Percentiles rank a stretch among this genome's conserved stretches.
Conservation (phyloP, 2,888 invertebrate genomes). For the Melanargia galathea region DNA sequence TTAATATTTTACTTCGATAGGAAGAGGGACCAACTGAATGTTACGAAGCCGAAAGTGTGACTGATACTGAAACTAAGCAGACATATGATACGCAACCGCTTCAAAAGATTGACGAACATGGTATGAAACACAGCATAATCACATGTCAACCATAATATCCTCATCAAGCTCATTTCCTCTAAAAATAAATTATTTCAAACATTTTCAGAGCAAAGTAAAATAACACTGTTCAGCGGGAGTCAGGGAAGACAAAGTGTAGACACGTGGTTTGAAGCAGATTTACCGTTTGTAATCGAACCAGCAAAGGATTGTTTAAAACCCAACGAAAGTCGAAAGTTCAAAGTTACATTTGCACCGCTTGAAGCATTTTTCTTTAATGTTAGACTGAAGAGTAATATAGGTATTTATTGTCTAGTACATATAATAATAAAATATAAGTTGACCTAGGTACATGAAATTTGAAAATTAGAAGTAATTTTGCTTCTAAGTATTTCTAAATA, state of each 20-base stretch:
- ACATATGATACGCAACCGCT: constrained; percentile 15
- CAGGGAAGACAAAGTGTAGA: constrained; percentile 64
- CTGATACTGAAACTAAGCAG: constrained; percentile 18
- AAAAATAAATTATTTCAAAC: not conserved
- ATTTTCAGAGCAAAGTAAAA: constrained; percentile 57
- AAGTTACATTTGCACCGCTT: constrained; percentile 79
- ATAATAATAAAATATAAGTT: too few relatives aligned
- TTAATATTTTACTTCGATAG: not conserved
- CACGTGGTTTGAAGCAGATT: constrained; percentile 70
- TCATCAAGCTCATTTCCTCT: not conserved
- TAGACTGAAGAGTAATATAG: constrained; percentile 65
- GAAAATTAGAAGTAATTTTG: not conserved
- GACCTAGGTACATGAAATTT: too few relatives aligned
- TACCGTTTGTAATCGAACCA: constrained; percentile 81
- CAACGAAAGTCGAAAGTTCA: constrained; percentile 62
- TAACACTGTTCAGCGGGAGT: constrained; percentile 68
- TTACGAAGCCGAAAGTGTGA: constrained; percentile 6
- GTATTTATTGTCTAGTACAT: constrained; percentile 53
- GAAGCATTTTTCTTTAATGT: constrained; percentile 79
- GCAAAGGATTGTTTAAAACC: constrained; percentile 69
- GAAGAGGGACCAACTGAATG: constrained; percentile 3
- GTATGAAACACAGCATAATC: constrained; percentile 10
- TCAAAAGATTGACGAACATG: constrained; percentile 22
- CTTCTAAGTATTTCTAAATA: not conserved
- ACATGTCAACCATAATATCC: not conserved